Evolutionary conservation across 2,888 invertebrate genomes (phyloP).

Genomic region (Marronus borbonicus): DNA sequence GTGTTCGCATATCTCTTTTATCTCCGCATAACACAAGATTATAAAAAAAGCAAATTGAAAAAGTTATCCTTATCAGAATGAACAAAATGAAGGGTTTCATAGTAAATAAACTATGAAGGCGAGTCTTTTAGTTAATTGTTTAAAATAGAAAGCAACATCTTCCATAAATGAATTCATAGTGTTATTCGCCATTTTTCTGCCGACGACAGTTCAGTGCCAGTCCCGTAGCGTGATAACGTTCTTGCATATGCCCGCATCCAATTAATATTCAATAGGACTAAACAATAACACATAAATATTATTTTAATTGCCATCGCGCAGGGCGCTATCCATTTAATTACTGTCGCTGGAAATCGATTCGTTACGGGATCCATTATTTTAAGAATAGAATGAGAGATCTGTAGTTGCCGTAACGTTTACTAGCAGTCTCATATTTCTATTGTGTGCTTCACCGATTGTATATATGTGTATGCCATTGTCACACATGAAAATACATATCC

Average conservation of each 20-base stretch:
- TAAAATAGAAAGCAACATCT: background rate
- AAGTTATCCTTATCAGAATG: too few species aligned
- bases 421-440: constrained; percentile 27
- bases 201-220: constrained; percentile 2
- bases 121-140: too few species aligned
- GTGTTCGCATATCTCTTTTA: too few species aligned
- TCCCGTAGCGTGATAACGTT: constrained; percentile 12
- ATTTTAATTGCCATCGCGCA: constrained; percentile 30
- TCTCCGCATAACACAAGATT: too few species aligned
- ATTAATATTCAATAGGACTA: constrained; percentile 43
- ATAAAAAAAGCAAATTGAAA: too few species aligned
- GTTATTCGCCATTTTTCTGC: background rate
- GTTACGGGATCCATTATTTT: constrained; percentile 29
- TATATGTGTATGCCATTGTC: background rate
- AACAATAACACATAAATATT: constrained; percentile 46
- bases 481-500: constrained; percentile 8
- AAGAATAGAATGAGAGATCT: constrained; percentile 26
- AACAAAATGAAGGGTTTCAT: too few species aligned
- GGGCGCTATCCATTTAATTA: constrained; percentile 40
- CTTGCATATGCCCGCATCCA: constrained; percentile 5
- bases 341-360: constrained; percentile 2
- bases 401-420: background rate
- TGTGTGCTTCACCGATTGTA: background rate
- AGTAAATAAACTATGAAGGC: background rate
- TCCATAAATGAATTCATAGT: constrained; percentile 12